A percentile compares a stretch with the other conserved stretches of the same genome.
These are phyloP conservation scores for Adrianichthys oophorus DNA, from an alignment of 2,797 vertebrate genomes.

Conservation along the genomic window DNA sequence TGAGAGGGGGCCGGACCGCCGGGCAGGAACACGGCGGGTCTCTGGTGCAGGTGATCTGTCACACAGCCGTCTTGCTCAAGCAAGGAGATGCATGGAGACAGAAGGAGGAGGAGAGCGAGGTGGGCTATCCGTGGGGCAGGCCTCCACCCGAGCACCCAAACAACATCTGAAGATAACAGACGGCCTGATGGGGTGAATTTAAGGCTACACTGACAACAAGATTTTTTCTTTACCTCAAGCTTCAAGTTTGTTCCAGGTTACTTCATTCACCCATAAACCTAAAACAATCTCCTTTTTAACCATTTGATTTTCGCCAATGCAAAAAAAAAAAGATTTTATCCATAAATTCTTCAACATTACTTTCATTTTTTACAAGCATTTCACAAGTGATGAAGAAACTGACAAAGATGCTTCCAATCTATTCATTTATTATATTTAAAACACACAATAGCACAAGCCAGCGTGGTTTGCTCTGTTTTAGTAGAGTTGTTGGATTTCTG, in stretches of 20 bases:
- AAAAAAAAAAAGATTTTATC: too few species aligned
- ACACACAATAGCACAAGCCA: background rate
- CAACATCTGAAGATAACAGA: constrained; percentile 23
- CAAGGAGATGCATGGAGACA: constrained; percentile 63
- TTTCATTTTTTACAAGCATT: too few species aligned
- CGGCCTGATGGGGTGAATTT: constrained; percentile 26
- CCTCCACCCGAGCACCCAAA: constrained; percentile 36
- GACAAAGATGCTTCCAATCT: too few species aligned
- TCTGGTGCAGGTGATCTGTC: constrained; percentile 80
- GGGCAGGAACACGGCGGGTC: constrained; percentile 77
- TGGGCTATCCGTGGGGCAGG: constrained; percentile 34
- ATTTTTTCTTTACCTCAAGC: constrained; percentile 7
- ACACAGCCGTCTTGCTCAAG: constrained; percentile 66
- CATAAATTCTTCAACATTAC: too few species aligned
- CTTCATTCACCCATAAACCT: background rate
- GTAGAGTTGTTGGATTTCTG: constrained; percentile 51
- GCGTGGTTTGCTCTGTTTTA: constrained; percentile 19
- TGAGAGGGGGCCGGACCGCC: constrained; percentile 82
- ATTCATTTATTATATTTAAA: too few species aligned
- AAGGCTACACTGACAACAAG: constrained; percentile 6
- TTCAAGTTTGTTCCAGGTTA: background rate
- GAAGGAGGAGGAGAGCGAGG: constrained; percentile 50
- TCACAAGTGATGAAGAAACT: too few species aligned
- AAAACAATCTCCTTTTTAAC: background rate
- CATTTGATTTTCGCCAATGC: too few species aligned